Conservation (phyloP, 2,888 invertebrate species). For the Mystacides longicornis region DNA sequence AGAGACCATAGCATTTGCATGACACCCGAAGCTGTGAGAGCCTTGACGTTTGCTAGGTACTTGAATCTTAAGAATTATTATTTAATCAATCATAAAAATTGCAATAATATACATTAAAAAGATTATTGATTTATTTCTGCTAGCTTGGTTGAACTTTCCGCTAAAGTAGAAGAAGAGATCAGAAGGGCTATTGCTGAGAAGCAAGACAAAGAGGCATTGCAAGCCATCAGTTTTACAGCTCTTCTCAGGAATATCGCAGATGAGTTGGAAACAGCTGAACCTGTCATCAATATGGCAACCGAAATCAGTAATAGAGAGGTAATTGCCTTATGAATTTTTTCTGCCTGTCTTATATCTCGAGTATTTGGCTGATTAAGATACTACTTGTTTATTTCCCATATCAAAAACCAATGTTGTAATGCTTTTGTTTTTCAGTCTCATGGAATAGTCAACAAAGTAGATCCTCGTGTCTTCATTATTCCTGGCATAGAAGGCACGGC, state of each 20-base stretch:
- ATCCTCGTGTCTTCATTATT: slow-evolving; percentile 50
- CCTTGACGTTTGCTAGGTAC: slow-evolving; percentile 65
- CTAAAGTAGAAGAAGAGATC: slow-evolving; percentile 42
- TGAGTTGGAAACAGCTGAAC: slow-evolving; percentile 47
- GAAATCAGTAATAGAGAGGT: slow-evolving; percentile 44
- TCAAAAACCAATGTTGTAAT: too few species aligned
- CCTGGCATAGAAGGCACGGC: slow-evolving; percentile 65
- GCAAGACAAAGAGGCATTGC: background rate
- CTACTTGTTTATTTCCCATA: too few species aligned
- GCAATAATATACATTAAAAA: too few species aligned
- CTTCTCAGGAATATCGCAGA: slow-evolving; percentile 56
- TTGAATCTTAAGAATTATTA: too few species aligned
- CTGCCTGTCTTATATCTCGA: background rate
- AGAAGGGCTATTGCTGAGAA: slow-evolving; percentile 10
- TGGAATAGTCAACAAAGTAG: slow-evolving; percentile 40
- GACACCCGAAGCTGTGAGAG: slow-evolving; percentile 77
- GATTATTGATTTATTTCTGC: too few species aligned
- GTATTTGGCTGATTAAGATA: too few species aligned
- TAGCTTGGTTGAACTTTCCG: slow-evolving; percentile 48
- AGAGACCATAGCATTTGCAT: slow-evolving; percentile 82
- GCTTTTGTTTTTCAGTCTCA: slow-evolving; percentile 37
- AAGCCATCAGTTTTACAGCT: slow-evolving; percentile 46
- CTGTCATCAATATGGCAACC: slow-evolving; percentile 48
- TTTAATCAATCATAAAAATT: too few species aligned
- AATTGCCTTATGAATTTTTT: background rate